These are phyloP conservation scores for Pectinophora gossypiella DNA, from an alignment of 1,140 invertebrate species.

Conservation along the genomic window DNA sequence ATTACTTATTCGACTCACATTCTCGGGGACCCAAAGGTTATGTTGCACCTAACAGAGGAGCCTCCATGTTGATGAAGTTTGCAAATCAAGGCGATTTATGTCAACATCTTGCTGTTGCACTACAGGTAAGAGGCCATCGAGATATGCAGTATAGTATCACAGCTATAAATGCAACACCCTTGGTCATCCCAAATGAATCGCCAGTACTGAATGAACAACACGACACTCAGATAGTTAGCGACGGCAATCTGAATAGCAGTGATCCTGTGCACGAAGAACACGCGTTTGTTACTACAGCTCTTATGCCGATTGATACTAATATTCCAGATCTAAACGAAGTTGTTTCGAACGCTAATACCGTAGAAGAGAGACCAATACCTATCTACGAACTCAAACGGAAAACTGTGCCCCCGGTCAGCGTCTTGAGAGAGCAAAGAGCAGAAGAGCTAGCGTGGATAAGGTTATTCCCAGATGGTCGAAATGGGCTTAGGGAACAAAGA, in stretches of 20 bases:
- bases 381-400: slow-evolving; percentile 1
- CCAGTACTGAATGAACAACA: background rate
- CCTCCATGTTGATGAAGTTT: slow-evolving; percentile 2
- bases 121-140: background rate
- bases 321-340: background rate
- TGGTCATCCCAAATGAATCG: background rate
- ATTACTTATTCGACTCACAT: slow-evolving; percentile 5
- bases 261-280: background rate
- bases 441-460: slow-evolving; percentile 1
- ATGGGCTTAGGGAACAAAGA: slow-evolving; percentile 13
- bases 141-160: slow-evolving; percentile 1
- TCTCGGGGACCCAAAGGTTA: slow-evolving; percentile 7
- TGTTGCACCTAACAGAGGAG: background rate
- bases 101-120: background rate
- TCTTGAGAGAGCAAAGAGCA: background rate
- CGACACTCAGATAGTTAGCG: too few relatives aligned
- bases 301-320: background rate
- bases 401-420: slow-evolving; percentile 1
- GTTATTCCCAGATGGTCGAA: slow-evolving; percentile 2
- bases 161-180: background rate
- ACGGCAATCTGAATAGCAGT: background rate
- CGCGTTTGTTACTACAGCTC: background rate
- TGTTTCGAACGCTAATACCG: background rate
- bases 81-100: background rate
- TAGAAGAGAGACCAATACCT: background rate